Percentiles rank a stretch among this genome's conserved stretches.
Evolutionary conservation across 2,888 invertebrate species (phyloP).

Genomic region (Caenorhabditis sulstoni): DNA sequence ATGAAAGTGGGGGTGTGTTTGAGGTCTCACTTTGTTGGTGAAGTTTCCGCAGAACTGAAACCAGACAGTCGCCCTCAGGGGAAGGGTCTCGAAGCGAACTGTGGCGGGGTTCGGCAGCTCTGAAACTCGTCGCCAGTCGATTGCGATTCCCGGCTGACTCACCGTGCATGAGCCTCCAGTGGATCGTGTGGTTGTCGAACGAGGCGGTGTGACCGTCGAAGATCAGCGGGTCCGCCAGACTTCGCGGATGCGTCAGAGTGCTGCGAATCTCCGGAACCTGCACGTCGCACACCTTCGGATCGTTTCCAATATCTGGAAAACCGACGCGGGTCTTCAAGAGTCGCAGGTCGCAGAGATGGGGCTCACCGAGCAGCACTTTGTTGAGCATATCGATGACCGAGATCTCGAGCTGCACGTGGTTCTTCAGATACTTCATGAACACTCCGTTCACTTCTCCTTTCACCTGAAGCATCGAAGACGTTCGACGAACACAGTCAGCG

Average conservation of each 20-base stretch:
- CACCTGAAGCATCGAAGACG: slow-evolving; percentile 45
- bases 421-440: slow-evolving; percentile 80
- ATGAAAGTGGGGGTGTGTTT: neutral
- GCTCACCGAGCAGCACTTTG: slow-evolving; percentile 67
- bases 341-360: slow-evolving; percentile 63
- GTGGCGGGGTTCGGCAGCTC: slow-evolving; percentile 79
- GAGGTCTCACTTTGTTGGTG: slow-evolving; percentile 73
- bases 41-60: slow-evolving; percentile 80
- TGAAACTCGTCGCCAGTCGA: slow-evolving; percentile 37
- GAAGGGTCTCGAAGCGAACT: slow-evolving; percentile 67
- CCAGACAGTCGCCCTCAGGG: slow-evolving; percentile 77
- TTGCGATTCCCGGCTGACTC: neutral
- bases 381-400: slow-evolving; percentile 79
- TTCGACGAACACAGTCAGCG: too few relatives aligned
- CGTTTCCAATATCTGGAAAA: slow-evolving; percentile 80
- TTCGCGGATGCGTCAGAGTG: slow-evolving; percentile 79
- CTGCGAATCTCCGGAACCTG: slow-evolving; percentile 81
- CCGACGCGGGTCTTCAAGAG: too few relatives aligned
- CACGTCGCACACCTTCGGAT: slow-evolving; percentile 76
- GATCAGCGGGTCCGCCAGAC: slow-evolving; percentile 80
- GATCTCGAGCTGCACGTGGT: slow-evolving; percentile 68
- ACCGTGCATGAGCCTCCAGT: slow-evolving; percentile 80
- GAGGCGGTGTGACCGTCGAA: slow-evolving; percentile 78
- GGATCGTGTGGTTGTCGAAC: slow-evolving; percentile 77
- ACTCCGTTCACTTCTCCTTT: slow-evolving; percentile 80